Evolutionary conservation across 2,113 vertebrate species (phyloP).

Genomic region (Brienomyrus brachyistius): DNA sequence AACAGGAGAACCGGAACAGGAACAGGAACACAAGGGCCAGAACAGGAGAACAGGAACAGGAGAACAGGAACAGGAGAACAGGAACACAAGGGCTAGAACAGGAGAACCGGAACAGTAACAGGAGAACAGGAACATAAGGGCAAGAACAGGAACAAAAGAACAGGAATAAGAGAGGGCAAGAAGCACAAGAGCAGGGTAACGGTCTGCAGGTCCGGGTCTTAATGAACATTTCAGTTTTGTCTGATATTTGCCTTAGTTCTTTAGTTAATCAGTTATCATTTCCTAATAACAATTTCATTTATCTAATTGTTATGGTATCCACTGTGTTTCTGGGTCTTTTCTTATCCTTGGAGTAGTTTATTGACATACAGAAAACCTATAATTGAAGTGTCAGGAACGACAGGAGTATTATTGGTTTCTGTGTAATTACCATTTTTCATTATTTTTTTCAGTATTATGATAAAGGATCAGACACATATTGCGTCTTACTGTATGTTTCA

Average conservation of each 20-base stretch:
- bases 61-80: background rate
- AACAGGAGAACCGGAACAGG: background rate
- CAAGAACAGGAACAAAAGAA: background rate
- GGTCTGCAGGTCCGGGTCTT: background rate
- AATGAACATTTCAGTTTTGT: background rate
- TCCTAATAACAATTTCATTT: background rate
- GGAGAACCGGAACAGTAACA: background rate
- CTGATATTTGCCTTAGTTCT: background rate
- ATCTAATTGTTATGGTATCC: background rate
- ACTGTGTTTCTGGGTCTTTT: background rate
- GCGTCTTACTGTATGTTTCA: background rate
- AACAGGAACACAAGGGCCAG: background rate
- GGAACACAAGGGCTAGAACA: background rate
- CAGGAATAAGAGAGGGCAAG: background rate
- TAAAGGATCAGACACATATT: slow-evolving; percentile 4
- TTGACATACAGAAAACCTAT: background rate
- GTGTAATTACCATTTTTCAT: background rate
- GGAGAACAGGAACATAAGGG: no score
- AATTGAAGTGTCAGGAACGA: background rate
- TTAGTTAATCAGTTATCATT: background rate
- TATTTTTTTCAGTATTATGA: background rate
- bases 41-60: background rate
- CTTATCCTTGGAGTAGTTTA: background rate
- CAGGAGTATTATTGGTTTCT: background rate
- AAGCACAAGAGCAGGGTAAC: background rate